Evolutionary conservation across 1,140 invertebrate genomes (phyloP).

Genomic region (Nasonia giraulti): DNA sequence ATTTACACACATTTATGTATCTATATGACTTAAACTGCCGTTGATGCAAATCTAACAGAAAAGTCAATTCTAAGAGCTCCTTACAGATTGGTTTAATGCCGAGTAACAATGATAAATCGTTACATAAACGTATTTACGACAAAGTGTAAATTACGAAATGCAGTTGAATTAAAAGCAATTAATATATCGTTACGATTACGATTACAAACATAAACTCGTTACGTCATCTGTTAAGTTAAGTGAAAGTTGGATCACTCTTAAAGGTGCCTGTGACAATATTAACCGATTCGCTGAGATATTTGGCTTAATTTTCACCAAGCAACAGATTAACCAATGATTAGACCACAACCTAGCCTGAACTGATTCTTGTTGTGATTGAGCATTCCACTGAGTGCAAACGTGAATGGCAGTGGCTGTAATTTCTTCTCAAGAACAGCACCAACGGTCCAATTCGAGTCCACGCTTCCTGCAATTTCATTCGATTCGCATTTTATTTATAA

Average conservation of each 20-base stretch:
- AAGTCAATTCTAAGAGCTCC: slow-evolving; percentile 9
- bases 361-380: slow-evolving; percentile 94
- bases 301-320: slow-evolving; percentile 34
- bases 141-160: slow-evolving; percentile 33
- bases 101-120: background rate
- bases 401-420: slow-evolving; percentile 93
- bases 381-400: slow-evolving; percentile 92
- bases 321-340: slow-evolving; percentile 85
- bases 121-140: background rate
- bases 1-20: slow-evolving; percentile 38
- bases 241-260: slow-evolving; percentile 28
- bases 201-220: slow-evolving; percentile 36
- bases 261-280: slow-evolving; percentile 15
- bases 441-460: slow-evolving; percentile 97
- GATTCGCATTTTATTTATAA: background rate
- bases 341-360: slow-evolving; percentile 90
- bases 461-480: slow-evolving; percentile 79
- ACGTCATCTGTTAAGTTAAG: slow-evolving; percentile 37
- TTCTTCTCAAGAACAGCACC: slow-evolving; percentile 96
- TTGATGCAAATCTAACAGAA: slow-evolving; percentile 15
- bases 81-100: slow-evolving; percentile 12
- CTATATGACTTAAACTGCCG: slow-evolving; percentile 17
- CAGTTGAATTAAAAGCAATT: slow-evolving; percentile 37
- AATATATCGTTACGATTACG: slow-evolving; percentile 14
- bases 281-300: slow-evolving; percentile 11